phyloP scores from a whole-genome alignment of 2,888 invertebrate genomes.

The Leucozona laternaria region DNA sequence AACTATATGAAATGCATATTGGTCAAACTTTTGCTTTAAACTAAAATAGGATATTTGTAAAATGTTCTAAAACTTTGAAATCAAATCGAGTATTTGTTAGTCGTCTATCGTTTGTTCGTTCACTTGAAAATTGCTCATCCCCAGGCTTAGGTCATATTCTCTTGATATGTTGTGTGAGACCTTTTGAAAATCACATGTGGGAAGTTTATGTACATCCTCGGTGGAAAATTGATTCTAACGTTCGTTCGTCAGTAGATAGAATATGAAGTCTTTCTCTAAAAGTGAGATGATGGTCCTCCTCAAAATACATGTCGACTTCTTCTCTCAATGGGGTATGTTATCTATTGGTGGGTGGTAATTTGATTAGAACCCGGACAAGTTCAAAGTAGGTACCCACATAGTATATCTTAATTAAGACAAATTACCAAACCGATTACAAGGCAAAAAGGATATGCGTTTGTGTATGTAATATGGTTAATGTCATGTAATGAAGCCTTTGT shows the following conservation, averaged over 20 bases:
- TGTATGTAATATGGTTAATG: conserved; percentile 10
- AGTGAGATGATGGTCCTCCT: conserved; percentile 4
- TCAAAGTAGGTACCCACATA: neutral
- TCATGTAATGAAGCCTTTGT: conserved; percentile 24
- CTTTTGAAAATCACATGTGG: neutral
- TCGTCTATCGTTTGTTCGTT: neutral
- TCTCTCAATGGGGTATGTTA: neutral
- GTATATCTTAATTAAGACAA: conserved; percentile 24
- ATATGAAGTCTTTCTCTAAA: neutral
- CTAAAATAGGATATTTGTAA: conserved; percentile 21
- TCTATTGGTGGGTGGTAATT: conserved; percentile 5
- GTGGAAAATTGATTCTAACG: conserved; percentile 8
- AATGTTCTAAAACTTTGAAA: conserved; percentile 27
- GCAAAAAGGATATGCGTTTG: neutral
- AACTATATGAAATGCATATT: neutral
- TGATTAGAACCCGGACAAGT: conserved; percentile 21
- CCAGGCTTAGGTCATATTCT: neutral
- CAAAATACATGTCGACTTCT: conserved; percentile 12
- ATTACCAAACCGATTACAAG: conserved; percentile 19
- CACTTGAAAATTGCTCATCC: conserved; percentile 6
- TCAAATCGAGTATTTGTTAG: neutral
- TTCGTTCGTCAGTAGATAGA: neutral
- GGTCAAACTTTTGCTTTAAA: conserved; percentile 7
- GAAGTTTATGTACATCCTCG: neutral
- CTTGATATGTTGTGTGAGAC: neutral